These are phyloP conservation scores for Ormyrus nitidulus DNA, from an alignment of 2,888 invertebrate genomes.

Conservation along the genomic window DNA sequence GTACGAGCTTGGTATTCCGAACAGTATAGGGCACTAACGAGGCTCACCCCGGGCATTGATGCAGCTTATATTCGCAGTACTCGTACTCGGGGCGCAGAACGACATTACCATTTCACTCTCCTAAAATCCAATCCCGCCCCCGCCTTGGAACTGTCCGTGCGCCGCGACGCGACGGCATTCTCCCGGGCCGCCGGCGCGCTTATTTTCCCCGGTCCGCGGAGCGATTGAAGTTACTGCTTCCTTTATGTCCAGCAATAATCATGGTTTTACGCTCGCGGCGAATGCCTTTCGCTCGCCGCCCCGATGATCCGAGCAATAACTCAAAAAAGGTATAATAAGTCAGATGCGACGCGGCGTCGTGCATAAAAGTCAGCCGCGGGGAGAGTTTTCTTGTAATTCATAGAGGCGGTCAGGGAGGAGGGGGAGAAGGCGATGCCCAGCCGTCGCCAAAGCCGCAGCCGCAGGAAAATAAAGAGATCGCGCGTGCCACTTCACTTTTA, in stretches of 20 bases:
- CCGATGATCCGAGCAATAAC: constrained; percentile 5
- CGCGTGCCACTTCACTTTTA: constrained; percentile 25
- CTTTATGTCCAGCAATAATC: constrained; percentile 48
- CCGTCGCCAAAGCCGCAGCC: neutral
- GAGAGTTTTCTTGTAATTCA: constrained; percentile 1
- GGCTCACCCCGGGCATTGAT: too few species aligned
- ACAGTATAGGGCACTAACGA: too few species aligned
- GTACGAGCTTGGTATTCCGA: too few species aligned
- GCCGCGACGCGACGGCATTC: too few species aligned
- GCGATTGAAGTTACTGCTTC: constrained; percentile 21
- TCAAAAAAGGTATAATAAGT: too few species aligned
- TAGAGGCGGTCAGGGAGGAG: neutral
- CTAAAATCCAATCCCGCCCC: too few species aligned
- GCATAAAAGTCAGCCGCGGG: constrained; percentile 7
- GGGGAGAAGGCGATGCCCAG: too few species aligned
- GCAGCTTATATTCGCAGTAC: too few species aligned
- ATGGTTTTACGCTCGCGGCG: constrained; percentile 36
- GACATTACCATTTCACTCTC: too few species aligned
- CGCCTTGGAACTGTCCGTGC: too few species aligned
- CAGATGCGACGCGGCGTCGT: neutral
- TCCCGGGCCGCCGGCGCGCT: neutral
- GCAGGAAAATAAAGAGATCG: constrained; percentile 20
- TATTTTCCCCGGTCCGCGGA: constrained; percentile 7
- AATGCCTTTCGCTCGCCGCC: constrained; percentile 1
- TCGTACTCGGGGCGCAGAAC: too few species aligned